phyloP scores from a whole-genome alignment of 1,140 invertebrate species.

The Drosophila murphyi region DNA sequence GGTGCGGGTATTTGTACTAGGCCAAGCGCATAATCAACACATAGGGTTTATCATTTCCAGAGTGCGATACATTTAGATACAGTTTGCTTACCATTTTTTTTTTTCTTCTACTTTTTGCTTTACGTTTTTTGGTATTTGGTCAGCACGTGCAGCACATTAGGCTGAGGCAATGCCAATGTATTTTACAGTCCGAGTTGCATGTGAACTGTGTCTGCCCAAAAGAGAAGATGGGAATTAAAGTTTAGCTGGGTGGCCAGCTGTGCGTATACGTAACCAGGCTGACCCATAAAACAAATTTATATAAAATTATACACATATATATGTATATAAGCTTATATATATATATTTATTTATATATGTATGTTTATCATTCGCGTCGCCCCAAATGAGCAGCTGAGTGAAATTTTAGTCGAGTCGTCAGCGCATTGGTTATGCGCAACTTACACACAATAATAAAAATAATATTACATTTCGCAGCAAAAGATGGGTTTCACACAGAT shows the following conservation, averaged over 20 bases:
- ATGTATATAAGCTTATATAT: too few relatives aligned
- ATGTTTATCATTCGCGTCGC: slow-evolving; percentile 31
- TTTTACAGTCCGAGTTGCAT: slow-evolving; percentile 53
- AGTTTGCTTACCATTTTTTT: slow-evolving; percentile 35
- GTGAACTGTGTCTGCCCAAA: background rate
- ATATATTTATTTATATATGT: too few relatives aligned
- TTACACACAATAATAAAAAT: slow-evolving; percentile 53
- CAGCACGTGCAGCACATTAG: slow-evolving; percentile 74
- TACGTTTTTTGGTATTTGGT: slow-evolving; percentile 13
- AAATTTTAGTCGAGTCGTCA: slow-evolving; percentile 52
- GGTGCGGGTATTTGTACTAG: slow-evolving; percentile 48
- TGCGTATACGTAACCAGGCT: slow-evolving; percentile 65
- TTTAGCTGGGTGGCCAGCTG: slow-evolving; percentile 60
- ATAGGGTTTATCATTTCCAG: slow-evolving; percentile 69
- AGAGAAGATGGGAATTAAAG: slow-evolving; percentile 10
- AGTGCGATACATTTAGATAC: slow-evolving; percentile 49
- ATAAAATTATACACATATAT: background rate
- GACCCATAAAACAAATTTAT: slow-evolving; percentile 43
- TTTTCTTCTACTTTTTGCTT: slow-evolving; percentile 17
- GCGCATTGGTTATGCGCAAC: slow-evolving; percentile 49
- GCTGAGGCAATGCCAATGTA: slow-evolving; percentile 43
- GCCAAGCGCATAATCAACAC: slow-evolving; percentile 70
- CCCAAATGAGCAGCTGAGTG: slow-evolving; percentile 53
- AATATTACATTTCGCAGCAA: slow-evolving; percentile 41
- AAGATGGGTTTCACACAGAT: slow-evolving; percentile 12